A percentile compares a stretch with the other conserved stretches of the same genome.
Conservation (phyloP, 2,113 vertebrate species). For the Crocuta crocuta region DNA sequence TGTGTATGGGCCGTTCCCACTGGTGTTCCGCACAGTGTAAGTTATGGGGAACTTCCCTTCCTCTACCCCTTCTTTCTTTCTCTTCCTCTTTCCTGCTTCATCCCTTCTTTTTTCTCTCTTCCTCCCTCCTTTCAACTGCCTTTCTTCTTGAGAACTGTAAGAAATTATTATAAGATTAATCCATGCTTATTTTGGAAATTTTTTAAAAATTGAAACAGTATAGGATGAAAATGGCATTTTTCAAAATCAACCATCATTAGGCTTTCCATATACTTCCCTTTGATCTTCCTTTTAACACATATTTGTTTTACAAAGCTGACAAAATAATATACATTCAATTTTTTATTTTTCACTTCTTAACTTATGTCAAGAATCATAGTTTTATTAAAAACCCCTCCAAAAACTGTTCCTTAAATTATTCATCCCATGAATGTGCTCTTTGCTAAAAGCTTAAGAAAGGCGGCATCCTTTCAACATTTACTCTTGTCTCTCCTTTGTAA, state of each 20-base stretch:
- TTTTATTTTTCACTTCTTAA: background rate
- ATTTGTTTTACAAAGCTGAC: conserved; percentile 26
- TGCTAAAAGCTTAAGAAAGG: background rate
- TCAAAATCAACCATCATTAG: background rate
- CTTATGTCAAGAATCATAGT: background rate
- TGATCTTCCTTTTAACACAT: background rate
- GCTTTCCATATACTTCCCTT: background rate
- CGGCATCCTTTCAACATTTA: background rate
- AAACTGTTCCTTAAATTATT: background rate
- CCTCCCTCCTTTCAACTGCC: background rate
- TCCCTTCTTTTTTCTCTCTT: background rate
- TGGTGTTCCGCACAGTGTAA: background rate
- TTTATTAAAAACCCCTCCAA: background rate
- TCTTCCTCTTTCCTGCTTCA: background rate
- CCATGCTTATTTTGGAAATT: background rate
- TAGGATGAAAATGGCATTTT: background rate
- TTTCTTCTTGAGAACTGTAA: background rate
- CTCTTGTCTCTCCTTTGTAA: too few species aligned
- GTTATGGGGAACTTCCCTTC: background rate
- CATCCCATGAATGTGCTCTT: background rate
- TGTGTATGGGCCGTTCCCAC: too few species aligned
- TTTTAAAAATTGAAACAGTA: background rate
- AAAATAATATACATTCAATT: background rate
- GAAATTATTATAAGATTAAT: background rate
- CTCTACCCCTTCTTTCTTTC: background rate